Evolutionary conservation across 1,140 invertebrate genomes (phyloP).

Genomic region (Littorina saxatilis): DNA sequence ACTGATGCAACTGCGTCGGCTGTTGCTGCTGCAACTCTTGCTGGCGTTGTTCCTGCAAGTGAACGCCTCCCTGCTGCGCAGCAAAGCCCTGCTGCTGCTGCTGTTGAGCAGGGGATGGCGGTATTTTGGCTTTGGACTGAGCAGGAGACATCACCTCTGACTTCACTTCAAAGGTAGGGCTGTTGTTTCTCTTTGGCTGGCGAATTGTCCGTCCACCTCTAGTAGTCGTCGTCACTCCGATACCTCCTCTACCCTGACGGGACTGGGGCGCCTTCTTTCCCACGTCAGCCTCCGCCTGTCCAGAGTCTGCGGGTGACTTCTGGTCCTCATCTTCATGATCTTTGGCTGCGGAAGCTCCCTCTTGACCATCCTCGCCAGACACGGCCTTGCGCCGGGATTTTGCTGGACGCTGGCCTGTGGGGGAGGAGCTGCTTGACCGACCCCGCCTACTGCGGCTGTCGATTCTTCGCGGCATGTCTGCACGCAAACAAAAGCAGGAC

Average conservation of each 20-base stretch:
- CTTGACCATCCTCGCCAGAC: constrained; percentile 31
- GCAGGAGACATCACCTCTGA: background rate
- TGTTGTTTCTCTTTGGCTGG: constrained; percentile 31
- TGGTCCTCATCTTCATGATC: constrained; percentile 41
- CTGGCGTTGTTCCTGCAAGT: background rate
- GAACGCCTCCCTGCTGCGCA: background rate
- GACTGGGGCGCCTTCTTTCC: background rate
- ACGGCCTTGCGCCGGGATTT: constrained; percentile 30
- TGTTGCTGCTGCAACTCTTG: background rate
- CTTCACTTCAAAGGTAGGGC: background rate
- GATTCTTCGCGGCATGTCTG: constrained; percentile 41
- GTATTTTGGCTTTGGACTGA: constrained; percentile 8
- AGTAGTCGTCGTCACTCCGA: constrained; percentile 37
- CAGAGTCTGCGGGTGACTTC: constrained; percentile 2
- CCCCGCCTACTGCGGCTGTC: constrained; percentile 36
- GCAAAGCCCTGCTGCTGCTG: background rate
- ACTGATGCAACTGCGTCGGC: constrained; percentile 35
- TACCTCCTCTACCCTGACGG: background rate
- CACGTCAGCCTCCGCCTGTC: background rate
- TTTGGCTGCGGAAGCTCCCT: constrained; percentile 47
- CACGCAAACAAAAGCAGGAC: background rate
- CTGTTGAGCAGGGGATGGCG: background rate
- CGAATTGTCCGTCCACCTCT: constrained; percentile 41
- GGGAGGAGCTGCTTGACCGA: constrained; percentile 44
- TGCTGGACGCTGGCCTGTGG: constrained; percentile 27